Conservation (phyloP, 2,797 vertebrate genomes). For the Enoplosus armatus region DNA sequence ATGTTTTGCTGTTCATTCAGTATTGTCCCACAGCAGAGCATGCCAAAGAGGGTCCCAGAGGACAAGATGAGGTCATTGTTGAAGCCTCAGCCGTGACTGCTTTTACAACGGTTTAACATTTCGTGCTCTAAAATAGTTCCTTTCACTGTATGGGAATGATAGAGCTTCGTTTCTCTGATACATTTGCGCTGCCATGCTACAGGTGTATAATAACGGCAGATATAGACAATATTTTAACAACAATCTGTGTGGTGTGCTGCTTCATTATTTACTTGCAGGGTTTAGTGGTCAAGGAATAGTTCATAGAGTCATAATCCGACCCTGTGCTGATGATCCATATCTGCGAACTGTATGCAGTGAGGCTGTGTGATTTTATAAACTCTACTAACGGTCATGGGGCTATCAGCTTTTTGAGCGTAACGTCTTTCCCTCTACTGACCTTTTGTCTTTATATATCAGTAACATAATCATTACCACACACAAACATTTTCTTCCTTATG, state of each 20-base stretch:
- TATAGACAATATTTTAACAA: neutral
- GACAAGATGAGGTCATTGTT: conserved; percentile 77
- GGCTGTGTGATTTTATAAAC: neutral
- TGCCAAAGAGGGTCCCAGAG: conserved; percentile 76
- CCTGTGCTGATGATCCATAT: conserved; percentile 3
- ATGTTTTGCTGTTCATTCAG: conserved; percentile 78
- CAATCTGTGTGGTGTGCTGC: neutral
- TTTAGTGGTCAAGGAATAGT: conserved; percentile 14
- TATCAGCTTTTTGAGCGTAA: conserved; percentile 6
- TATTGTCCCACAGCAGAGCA: conserved; percentile 77
- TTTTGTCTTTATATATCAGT: conserved; percentile 43
- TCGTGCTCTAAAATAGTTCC: conserved; percentile 76
- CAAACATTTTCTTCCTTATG: conserved; percentile 29
- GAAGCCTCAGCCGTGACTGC: conserved; percentile 67
- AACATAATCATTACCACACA: conserved; percentile 48
- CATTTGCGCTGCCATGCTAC: conserved; percentile 15
- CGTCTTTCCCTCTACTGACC: neutral
- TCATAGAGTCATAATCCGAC: conserved; percentile 15
- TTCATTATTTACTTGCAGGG: conserved; percentile 2
- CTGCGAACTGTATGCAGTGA: neutral
- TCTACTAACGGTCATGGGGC: neutral
- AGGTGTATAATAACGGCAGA: conserved; percentile 37
- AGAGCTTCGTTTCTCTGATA: conserved; percentile 30
- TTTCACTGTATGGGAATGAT: conserved; percentile 71
- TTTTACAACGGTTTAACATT: conserved; percentile 78